Conservation (phyloP, 2,113 vertebrate genomes). For the Natator depressus region DNA sequence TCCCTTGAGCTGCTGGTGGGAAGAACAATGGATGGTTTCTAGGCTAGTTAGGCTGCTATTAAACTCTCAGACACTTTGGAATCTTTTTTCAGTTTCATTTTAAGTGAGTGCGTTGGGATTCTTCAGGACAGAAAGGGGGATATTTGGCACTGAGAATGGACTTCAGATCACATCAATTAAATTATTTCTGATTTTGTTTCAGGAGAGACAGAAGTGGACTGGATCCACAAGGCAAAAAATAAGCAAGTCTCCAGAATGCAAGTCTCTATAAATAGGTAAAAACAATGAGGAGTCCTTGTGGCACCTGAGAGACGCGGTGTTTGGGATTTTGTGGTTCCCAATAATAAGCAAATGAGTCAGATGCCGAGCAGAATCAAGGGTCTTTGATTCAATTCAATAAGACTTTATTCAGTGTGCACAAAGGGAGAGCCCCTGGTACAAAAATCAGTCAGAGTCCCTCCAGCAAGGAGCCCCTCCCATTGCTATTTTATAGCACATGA, state of each 20-base stretch:
- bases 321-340: too few species aligned
- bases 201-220: neutral
- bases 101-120: neutral
- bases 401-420: too few species aligned
- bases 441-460: too few species aligned
- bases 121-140: neutral
- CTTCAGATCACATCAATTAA: neutral
- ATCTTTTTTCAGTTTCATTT: neutral
- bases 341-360: too few species aligned
- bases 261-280: neutral
- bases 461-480: too few species aligned
- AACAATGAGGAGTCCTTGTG: too few species aligned
- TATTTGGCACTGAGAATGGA: neutral
- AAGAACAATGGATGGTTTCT: neutral
- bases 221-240: neutral
- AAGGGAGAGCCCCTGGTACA: too few species aligned
- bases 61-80: neutral
- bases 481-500: too few species aligned
- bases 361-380: too few species aligned
- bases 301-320: too few species aligned
- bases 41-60: neutral
- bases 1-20: neutral
- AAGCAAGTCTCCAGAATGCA: neutral
- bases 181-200: conserved; percentile 2
- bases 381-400: too few species aligned